Evolutionary conservation across 1,140 invertebrate genomes (phyloP), one percentile per base, ranked within the genome.

Genomic region (Drosophila carrolli): DNA sequence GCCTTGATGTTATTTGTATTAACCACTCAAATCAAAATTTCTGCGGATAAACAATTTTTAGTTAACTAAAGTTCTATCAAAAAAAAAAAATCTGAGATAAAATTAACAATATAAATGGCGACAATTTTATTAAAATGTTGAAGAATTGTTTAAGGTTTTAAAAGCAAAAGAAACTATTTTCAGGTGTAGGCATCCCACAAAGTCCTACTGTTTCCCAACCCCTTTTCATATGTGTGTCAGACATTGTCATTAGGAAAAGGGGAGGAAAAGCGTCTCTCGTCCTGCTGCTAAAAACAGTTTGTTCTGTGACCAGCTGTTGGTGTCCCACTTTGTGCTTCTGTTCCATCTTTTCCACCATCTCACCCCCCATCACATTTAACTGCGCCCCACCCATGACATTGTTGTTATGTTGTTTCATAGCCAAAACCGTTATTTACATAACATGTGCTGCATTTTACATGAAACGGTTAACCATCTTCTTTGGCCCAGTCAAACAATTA

Each of bases 371-470:
- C 54, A n/a, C 41, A n/a, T 55, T n/a, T 13, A 16, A 51, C 27
- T 16, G 29, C 14, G 23, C 32, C 37, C 47, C 47, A 19, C 14
- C 27, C 40, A 41, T 41, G 46, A 5, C 6, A 11, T 43, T 14
- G 51, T 44, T 51, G 41, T 47, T 61, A 43, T 54, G 46, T 63
- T 59, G 47, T 59, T 68, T 23, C 50, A 57, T 37, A 60, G 44
- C 16, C 44, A 51, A 67, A 50, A 23, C 76, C 65, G 65, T 53
- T 84, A 62, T 84, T 72, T 84, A 84, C 65, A 66, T 71, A 78
- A 66, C 80, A 75, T 83, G 80, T 83, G 63, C 59, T 71, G 81
- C 60, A 55, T 66, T 82, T 61, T 65, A 62, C 70, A 71, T 61
- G 48, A 73, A 59, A 75, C 55, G 43, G 44, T 71, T 71, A 43